Evolutionary conservation across 2,797 vertebrate genomes (phyloP), one percentile per base, ranked within the genome.

Genomic region (Sylvilagus floridanus): DNA sequence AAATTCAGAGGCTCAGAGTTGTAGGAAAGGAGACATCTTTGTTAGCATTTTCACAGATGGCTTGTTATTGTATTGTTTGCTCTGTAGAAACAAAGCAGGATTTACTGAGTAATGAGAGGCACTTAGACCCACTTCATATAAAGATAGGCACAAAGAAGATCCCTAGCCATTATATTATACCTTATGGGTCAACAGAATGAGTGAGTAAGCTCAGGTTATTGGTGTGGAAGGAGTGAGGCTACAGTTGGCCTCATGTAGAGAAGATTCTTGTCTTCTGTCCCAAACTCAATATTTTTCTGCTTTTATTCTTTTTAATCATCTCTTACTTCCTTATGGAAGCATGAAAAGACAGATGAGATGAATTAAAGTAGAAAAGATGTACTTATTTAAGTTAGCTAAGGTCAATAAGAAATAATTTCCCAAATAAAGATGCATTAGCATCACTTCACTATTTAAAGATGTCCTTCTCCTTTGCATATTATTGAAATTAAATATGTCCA

Each of bases 361-460:
- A 68, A 73, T 90, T 90, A 88, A 73, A 79, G n/a, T 86, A 78
- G n/a, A 13, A 77, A 91, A 88, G 54, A 52, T 77, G 26, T 26
- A 11, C 9, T 73, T 90, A n/a, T 54, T 79, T 62, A 92, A 57
- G 22, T 54, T 78, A 90, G 84, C 37, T 47, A 79, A 13, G n/a
- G 47, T 62, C 66, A 90, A 71, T 73, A 57, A 10, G 42, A 71
- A 88, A 78, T 90, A 78, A 88, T 35, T 84, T 62, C 26, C 32
- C 16, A 60, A 24, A 42, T 26, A 93, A 90, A 22, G 22, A 52
- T 37, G 1, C 5, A 72, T 86, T 42, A 89, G 4, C 21, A 30
- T 73, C 30, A 30, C 17, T 77, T 89, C 22, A 22, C 57, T 76
- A 63, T 76, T 82, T 92, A 42, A 57, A 82, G 19, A 84, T 60